Evolutionary conservation across 2,113 vertebrate species (phyloP).

Genomic region (Choloepus hoffmanni): DNA sequence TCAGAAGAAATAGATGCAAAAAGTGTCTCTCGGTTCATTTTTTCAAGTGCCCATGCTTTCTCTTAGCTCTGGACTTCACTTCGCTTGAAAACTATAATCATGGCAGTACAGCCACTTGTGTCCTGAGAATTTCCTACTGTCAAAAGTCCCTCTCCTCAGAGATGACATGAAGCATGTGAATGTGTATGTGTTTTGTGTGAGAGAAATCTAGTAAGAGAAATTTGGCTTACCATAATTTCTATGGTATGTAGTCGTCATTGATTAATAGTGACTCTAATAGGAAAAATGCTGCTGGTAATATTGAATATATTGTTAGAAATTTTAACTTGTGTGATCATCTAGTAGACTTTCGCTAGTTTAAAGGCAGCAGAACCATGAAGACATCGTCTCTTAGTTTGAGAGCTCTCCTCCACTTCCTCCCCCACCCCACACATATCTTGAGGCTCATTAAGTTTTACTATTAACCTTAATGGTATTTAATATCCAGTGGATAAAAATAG

Average conservation of each 20-base stretch:
- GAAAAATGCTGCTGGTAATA: neutral
- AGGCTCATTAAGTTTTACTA: constrained; percentile 49
- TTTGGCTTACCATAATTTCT: neutral
- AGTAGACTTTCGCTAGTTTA: neutral
- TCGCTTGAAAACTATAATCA: neutral
- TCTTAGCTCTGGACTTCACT: neutral
- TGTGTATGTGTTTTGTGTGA: neutral
- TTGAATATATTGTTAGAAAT: neutral
- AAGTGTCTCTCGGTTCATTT: neutral
- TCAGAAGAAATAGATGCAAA: neutral
- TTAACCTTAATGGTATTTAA: constrained; percentile 44
- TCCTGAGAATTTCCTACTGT: neutral
- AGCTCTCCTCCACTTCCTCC: neutral
- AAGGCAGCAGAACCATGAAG: neutral
- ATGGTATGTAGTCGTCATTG: neutral
- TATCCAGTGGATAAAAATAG: neutral
- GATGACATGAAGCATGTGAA: neutral
- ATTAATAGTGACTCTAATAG: neutral
- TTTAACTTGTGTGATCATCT: neutral
- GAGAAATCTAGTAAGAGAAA: neutral
- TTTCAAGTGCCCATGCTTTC: neutral
- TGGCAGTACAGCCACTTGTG: neutral
- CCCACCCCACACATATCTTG: neutral
- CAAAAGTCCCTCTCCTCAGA: neutral
- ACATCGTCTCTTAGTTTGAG: neutral